phyloP scores from a whole-genome alignment of 2,113 vertebrate genomes.

The Syrmaticus mikado region DNA sequence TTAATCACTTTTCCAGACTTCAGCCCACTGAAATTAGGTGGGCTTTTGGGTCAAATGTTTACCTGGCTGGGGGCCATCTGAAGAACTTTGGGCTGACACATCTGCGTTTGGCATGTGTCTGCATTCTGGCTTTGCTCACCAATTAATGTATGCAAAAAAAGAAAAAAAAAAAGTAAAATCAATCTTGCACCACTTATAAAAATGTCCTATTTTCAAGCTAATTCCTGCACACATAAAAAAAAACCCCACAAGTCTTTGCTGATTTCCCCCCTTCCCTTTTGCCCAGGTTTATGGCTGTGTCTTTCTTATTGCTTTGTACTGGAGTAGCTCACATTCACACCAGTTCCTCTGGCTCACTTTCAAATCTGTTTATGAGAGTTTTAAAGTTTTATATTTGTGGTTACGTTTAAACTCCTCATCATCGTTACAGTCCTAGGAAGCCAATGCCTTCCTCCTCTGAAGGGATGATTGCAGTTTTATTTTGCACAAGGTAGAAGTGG shows the following conservation, averaged over 20 bases:
- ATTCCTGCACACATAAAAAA: not conserved
- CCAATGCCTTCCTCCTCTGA: constrained; percentile 29
- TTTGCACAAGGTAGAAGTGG: not conserved
- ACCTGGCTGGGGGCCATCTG: constrained; percentile 68
- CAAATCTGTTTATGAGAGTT: constrained; percentile 67
- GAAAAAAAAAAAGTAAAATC: not conserved
- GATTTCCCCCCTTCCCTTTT: not conserved
- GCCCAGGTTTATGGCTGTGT: not conserved
- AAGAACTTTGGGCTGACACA: constrained; percentile 73
- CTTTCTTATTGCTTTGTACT: not conserved
- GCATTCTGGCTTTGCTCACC: constrained; percentile 39
- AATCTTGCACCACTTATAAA: not conserved
- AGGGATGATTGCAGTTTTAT: not conserved
- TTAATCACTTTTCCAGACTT: constrained; percentile 88
- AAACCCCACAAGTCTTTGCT: not conserved
- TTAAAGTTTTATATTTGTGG: constrained; percentile 64
- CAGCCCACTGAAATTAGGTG: constrained; percentile 74
- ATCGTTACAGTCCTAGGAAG: constrained; percentile 18
- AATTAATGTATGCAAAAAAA: constrained; percentile 46
- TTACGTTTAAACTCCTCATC: constrained; percentile 66
- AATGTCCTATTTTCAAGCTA: not conserved
- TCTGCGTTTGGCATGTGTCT: constrained; percentile 65
- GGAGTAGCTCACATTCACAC: constrained; percentile 36
- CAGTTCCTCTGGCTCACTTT: constrained; percentile 47
- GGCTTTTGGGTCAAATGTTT: constrained; percentile 73